Evolutionary conservation across 2,888 invertebrate genomes (phyloP).

Genomic region (Epinotia brunnichana): DNA sequence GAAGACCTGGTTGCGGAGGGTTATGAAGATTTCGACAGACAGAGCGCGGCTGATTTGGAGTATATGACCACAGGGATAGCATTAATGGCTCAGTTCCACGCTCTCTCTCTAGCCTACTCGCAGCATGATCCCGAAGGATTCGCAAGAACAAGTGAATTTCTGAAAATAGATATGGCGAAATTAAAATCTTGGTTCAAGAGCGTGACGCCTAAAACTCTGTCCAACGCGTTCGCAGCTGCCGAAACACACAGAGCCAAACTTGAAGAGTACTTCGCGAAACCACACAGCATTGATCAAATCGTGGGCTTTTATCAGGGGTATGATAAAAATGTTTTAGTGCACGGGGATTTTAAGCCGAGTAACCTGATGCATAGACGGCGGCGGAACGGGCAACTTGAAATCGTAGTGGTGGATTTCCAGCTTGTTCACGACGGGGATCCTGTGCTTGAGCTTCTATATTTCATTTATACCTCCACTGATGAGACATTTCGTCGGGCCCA

Average conservation of each 20-base stretch:
- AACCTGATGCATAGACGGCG: conserved; percentile 10
- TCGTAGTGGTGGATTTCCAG: not conserved
- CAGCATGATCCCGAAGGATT: conserved; percentile 2
- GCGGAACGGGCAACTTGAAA: not conserved
- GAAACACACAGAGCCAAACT: conserved; percentile 1
- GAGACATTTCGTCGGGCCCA: conserved; percentile 4
- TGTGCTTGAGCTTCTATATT: conserved; percentile 2
- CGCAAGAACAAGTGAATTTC: not conserved
- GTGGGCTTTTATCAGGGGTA: not conserved
- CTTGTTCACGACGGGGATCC: not conserved
- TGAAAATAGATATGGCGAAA: not conserved
- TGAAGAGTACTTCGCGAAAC: not conserved
- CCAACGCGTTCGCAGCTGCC: not conserved
- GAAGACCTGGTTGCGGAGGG: conserved; percentile 11
- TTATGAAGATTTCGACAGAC: not conserved
- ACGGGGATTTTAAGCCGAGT: conserved; percentile 17
- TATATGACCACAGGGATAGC: conserved; percentile 8
- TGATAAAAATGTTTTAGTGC: not conserved
- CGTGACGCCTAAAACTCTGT: not conserved
- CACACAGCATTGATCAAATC: not conserved
- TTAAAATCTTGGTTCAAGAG: not conserved
- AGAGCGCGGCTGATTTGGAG: not conserved
- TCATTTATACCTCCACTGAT: conserved; percentile 4
- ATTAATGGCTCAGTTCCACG: conserved; percentile 13
- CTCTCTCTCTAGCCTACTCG: conserved; percentile 11